A percentile compares a stretch with the other conserved stretches of the same genome.
Evolutionary conservation across 2,113 vertebrate genomes (phyloP).

Genomic region (Paratilapia polleni): DNA sequence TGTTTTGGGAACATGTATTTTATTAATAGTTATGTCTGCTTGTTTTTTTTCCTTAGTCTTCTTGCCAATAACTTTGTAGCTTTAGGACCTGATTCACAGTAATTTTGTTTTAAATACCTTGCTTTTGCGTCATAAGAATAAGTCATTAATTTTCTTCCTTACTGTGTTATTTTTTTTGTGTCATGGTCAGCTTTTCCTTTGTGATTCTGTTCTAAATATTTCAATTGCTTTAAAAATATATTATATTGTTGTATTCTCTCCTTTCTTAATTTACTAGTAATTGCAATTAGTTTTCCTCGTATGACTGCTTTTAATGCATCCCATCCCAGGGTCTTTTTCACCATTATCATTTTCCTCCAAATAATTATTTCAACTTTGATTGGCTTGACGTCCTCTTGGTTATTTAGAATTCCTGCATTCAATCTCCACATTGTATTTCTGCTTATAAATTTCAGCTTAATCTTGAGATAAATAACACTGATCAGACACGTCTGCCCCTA

Average conservation of each 20-base stretch:
- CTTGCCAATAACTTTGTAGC: not conserved
- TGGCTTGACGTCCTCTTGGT: not conserved
- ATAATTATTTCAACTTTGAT: not conserved
- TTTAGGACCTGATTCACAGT: not conserved
- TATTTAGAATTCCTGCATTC: not conserved
- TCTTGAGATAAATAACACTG: not conserved
- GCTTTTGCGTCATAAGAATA: not conserved
- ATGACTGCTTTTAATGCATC: too few relatives aligned
- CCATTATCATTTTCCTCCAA: not conserved
- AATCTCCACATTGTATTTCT: too few relatives aligned
- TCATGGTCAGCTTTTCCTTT: not conserved
- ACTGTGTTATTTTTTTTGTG: not conserved
- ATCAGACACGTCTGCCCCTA: not conserved
- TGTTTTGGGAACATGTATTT: not conserved
- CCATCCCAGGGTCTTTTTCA: not conserved
- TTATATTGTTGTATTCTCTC: not conserved
- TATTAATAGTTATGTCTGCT: not conserved
- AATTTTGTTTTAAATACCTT: not conserved
- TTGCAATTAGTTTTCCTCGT: too few relatives aligned
- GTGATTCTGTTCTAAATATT: not conserved
- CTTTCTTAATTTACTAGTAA: too few relatives aligned
- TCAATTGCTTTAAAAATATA: rapidly evolving
- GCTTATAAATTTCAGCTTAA: not conserved
- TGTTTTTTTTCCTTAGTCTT: too few relatives aligned
- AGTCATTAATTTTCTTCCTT: not conserved